A percentile compares a stretch with the other conserved stretches of the same genome.
Conservation (phyloP, 2,888 invertebrate genomes). For the Ophonus ardosiacus region DNA sequence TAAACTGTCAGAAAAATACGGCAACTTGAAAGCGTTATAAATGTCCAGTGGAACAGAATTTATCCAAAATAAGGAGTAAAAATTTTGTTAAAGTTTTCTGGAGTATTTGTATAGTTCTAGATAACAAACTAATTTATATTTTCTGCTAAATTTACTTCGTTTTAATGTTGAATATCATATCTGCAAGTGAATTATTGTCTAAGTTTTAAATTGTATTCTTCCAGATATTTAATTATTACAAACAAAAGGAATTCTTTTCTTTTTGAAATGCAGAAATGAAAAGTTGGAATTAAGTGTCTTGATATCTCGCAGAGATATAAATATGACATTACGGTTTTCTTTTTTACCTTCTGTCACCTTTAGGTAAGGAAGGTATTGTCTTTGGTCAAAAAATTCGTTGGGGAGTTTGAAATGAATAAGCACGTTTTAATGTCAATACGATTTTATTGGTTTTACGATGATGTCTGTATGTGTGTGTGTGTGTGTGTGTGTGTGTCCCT, state of each 20-base stretch:
- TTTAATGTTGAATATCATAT: constrained; percentile 2
- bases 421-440: no score
- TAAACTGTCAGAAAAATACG: constrained; percentile 2
- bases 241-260: background rate
- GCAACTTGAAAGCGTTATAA: background rate
- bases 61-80: constrained; percentile 37
- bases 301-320: no score
- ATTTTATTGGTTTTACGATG: no score
- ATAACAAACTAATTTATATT: constrained; percentile 38
- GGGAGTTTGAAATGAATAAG: no score
- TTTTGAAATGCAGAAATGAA: background rate
- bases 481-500: no score
- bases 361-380: no score
- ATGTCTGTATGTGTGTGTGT: no score
- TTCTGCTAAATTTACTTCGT: constrained; percentile 12
- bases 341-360: no score
- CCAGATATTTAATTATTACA: constrained; percentile 22
- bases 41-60: background rate
- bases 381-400: no score
- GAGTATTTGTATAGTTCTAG: constrained; percentile 31
- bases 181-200: background rate
- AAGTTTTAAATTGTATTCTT: constrained; percentile 15
- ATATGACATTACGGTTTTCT: background rate
- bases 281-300: background rate
- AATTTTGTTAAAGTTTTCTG: constrained; percentile 9